Evolutionary conservation across 2,797 vertebrate species (phyloP).

Genomic region (Sciaenops ocellatus): DNA sequence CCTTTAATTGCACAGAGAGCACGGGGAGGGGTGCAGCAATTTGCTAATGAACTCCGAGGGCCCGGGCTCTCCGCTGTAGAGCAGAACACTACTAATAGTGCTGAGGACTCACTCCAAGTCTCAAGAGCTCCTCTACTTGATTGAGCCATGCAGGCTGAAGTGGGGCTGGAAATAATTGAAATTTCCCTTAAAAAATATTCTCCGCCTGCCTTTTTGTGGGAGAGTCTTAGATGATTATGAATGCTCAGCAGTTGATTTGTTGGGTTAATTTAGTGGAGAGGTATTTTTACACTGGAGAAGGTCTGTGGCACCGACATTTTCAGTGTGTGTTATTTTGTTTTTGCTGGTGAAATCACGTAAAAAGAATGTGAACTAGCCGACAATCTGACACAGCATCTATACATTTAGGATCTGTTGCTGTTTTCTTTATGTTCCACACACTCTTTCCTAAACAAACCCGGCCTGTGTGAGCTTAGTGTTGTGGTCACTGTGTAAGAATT

Average conservation of each 20-base stretch:
- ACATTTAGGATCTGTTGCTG: slow-evolving; percentile 23
- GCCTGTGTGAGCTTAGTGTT: slow-evolving; percentile 60
- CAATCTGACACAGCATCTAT: slow-evolving; percentile 54
- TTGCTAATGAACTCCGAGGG: slow-evolving; percentile 83
- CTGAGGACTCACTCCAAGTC: slow-evolving; percentile 78
- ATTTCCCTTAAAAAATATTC: slow-evolving; percentile 66
- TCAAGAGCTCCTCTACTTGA: slow-evolving; percentile 78
- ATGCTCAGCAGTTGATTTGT: slow-evolving; percentile 55
- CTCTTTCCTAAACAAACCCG: slow-evolving; percentile 55
- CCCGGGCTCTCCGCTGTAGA: slow-evolving; percentile 65
- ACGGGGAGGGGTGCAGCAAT: slow-evolving; percentile 71
- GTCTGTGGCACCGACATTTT: slow-evolving; percentile 23
- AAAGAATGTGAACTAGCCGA: slow-evolving; percentile 31
- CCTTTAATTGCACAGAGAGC: slow-evolving; percentile 79
- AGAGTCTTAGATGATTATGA: slow-evolving; percentile 50
- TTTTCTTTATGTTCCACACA: slow-evolving; percentile 27
- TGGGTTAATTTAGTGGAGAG: slow-evolving; percentile 42
- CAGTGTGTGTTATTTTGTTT: neutral
- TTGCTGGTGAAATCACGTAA: slow-evolving; percentile 29
- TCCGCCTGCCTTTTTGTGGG: slow-evolving; percentile 55
- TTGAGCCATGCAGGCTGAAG: slow-evolving; percentile 77
- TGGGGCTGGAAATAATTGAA: slow-evolving; percentile 82
- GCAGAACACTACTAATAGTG: slow-evolving; percentile 70
- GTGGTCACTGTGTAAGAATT: slow-evolving; percentile 75
- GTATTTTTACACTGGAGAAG: slow-evolving; percentile 18